Percentiles rank a stretch among this genome's conserved stretches.
Evolutionary conservation across 2,797 vertebrate genomes (phyloP).

Genomic region (Scarus forsteni): DNA sequence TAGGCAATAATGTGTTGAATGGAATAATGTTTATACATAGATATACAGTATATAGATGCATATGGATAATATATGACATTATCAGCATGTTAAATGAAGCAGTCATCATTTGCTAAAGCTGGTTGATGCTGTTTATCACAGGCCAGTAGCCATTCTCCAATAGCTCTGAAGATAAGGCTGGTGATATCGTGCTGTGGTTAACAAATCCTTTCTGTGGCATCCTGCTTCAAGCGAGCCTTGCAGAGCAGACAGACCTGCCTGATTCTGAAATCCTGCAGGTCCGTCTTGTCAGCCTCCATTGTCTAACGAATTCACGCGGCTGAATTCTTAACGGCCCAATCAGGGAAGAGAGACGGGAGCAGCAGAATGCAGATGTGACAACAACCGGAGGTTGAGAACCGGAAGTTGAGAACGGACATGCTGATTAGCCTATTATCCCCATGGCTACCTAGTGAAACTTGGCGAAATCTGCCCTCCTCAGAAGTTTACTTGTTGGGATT

Average conservation of each 20-base stretch:
- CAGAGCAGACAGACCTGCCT: background rate
- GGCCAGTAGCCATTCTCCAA: conserved; percentile 29
- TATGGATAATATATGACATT: conserved; percentile 55
- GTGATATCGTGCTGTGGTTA: conserved; percentile 5
- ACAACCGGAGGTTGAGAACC: too few relatives aligned
- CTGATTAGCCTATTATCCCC: too few relatives aligned
- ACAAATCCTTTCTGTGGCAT: conserved; percentile 8
- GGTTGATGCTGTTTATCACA: conserved; percentile 40
- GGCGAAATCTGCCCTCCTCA: too few relatives aligned
- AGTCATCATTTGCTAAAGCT: conserved; percentile 33
- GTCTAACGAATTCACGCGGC: too few relatives aligned
- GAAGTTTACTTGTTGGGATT: too few relatives aligned
- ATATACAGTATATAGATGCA: conserved; percentile 61
- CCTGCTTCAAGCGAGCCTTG: background rate
- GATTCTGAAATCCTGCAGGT: background rate
- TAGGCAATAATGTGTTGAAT: conserved; percentile 71
- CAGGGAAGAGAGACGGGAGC: too few relatives aligned
- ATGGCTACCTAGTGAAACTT: too few relatives aligned
- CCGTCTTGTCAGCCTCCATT: too few relatives aligned
- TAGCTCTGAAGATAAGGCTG: conserved; percentile 14
- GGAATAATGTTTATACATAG: conserved; percentile 62
- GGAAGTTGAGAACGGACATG: too few relatives aligned
- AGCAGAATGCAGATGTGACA: too few relatives aligned
- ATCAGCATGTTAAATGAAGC: conserved; percentile 68
- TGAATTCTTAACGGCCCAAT: too few relatives aligned